phyloP scores from a whole-genome alignment of 92 coral and sea anemone genomes.

The Zoanthus sociatus region DNA sequence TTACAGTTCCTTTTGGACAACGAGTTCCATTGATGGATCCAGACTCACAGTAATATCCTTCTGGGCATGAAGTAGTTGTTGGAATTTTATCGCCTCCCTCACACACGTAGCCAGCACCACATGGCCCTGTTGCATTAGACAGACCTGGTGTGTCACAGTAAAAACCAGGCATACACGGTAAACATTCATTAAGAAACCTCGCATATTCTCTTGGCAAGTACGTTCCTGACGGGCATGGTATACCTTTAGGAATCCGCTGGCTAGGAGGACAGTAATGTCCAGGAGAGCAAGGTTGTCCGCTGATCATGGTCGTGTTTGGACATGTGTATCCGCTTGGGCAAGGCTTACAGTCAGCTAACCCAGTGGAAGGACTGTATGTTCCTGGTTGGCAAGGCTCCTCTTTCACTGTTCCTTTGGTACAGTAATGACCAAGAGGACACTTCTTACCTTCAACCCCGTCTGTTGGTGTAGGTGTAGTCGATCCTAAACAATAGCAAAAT shows the following conservation, averaged over 20 bases:
- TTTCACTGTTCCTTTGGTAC: conserved; percentile 74
- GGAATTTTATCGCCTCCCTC: conserved; percentile 79
- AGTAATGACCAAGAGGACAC: conserved; percentile 91
- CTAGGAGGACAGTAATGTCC: conserved; percentile 92
- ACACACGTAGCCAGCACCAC: conserved; percentile 80
- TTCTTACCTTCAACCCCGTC: conserved; percentile 80
- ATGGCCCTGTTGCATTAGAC: conserved; percentile 73
- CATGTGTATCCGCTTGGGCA: conserved; percentile 87
- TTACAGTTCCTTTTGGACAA: conserved; percentile 91
- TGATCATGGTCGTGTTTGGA: conserved; percentile 80
- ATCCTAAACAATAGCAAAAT: conserved; percentile 69
- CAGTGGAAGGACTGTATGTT: conserved; percentile 66
- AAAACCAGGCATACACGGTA: conserved; percentile 76
- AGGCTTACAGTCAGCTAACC: conserved; percentile 69
- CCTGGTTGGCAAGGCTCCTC: conserved; percentile 85
- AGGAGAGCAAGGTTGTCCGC: conserved; percentile 75
- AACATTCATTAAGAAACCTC: conserved; percentile 80
- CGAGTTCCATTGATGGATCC: conserved; percentile 86
- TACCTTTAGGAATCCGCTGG: conserved; percentile 61
- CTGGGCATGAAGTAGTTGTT: conserved; percentile 77
- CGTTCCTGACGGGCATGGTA: conserved; percentile 88
- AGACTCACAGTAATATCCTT: conserved; percentile 75
- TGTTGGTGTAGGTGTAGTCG: conserved; percentile 89
- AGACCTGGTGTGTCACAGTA: conserved; percentile 81
- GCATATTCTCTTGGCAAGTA: conserved; percentile 70